phyloP scores from a whole-genome alignment of 2,888 invertebrate species.

The Synanthedon andrenaeformis region DNA sequence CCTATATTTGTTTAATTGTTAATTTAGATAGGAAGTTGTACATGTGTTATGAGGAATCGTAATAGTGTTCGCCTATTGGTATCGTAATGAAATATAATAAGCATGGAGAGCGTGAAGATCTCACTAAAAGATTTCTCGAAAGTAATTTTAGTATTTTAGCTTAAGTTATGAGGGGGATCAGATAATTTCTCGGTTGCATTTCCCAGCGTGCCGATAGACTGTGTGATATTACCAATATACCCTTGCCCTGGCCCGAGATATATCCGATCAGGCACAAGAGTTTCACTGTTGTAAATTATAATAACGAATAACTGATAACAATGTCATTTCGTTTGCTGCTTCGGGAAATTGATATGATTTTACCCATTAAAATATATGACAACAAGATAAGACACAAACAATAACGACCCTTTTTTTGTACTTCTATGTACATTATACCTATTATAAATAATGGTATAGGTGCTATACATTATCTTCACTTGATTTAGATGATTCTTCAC shows the following conservation, averaged over 20 bases:
- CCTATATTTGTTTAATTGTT: not conserved
- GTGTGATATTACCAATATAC: constrained; percentile 23
- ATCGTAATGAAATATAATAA: constrained; percentile 67
- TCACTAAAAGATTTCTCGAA: constrained; percentile 56
- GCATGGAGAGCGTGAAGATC: constrained; percentile 63
- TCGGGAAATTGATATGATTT: no score
- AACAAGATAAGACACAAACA: no score
- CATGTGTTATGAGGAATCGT: not conserved
- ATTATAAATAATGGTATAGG: no score
- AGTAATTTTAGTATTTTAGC: constrained; percentile 65
- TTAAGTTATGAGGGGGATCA: constrained; percentile 63
- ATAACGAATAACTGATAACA: no score
- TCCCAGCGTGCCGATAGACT: constrained; percentile 48
- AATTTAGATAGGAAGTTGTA: not conserved
- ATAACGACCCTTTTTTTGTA: no score
- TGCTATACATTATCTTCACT: no score
- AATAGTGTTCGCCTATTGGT: constrained; percentile 49
- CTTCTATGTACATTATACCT: no score
- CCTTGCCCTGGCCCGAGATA: constrained; percentile 22
- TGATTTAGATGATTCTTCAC: no score
- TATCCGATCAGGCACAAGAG: not conserved
- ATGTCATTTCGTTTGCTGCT: no score
- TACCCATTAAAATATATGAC: no score
- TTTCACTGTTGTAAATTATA: no score
- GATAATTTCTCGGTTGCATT: constrained; percentile 56